These are phyloP conservation scores for Cheilosia vernalis DNA, from an alignment of 2,888 invertebrate genomes.

Conservation along the genomic window DNA sequence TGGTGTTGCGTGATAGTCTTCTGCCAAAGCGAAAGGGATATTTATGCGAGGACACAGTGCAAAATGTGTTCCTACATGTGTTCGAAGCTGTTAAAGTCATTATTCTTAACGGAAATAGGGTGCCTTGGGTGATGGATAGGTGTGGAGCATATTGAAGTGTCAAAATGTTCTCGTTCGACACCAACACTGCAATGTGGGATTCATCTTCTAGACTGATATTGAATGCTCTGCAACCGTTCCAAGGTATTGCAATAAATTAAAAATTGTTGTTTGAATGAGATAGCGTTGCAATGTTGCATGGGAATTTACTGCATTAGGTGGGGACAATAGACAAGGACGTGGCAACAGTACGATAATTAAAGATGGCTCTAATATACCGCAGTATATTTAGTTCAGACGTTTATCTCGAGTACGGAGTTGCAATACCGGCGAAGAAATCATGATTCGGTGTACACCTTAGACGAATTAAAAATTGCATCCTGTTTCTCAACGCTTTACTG, in stretches of 20 bases:
- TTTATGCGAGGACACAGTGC: conserved; percentile 29
- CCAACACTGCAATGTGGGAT: neutral
- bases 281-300: conserved; percentile 13
- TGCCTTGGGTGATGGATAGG: conserved; percentile 37
- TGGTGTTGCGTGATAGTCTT: conserved; percentile 43
- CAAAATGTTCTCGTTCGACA: conserved; percentile 22
- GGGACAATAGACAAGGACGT: neutral
- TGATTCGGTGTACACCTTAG: no score
- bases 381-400: no score
- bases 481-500: no score
- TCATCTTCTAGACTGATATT: conserved; percentile 23
- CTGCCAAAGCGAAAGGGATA: conserved; percentile 36
- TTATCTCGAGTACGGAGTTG: no score
- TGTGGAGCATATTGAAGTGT: conserved; percentile 50
- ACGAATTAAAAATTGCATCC: no score
- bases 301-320: conserved; percentile 20
- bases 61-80: conserved; percentile 63
- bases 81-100: conserved; percentile 58
- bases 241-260: conserved; percentile 34
- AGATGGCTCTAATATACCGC: no score
- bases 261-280: conserved; percentile 17
- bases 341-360: conserved; percentile 35
- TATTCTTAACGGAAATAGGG: conserved; percentile 41
- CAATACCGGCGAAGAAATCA: no score
- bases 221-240: conserved; percentile 30